These are phyloP conservation scores for Fopius arisanus DNA, from an alignment of 1,140 invertebrate species.

Conservation along the genomic window DNA sequence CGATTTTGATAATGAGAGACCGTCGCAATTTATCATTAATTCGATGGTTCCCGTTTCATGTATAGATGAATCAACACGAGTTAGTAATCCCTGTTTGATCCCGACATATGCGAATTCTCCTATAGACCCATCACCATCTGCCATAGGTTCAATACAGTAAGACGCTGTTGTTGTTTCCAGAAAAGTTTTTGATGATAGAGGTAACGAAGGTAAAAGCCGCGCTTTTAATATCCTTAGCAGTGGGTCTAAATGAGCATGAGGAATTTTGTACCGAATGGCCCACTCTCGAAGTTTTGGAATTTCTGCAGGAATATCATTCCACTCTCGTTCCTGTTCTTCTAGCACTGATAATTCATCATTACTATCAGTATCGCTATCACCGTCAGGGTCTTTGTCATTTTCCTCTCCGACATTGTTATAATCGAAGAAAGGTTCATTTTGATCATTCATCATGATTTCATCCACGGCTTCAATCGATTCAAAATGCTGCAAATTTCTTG, in stretches of 20 bases:
- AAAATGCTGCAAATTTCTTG: no score
- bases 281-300: no score
- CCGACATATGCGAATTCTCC: neutral
- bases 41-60: neutral
- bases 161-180: neutral
- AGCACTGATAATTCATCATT: no score
- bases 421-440: no score
- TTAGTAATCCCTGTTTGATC: neutral
- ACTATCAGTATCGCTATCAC: no score
- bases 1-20: constrained; percentile 22
- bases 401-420: no score
- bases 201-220: neutral
- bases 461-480: no score
- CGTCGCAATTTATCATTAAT: neutral
- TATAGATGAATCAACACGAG: neutral
- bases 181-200: neutral
- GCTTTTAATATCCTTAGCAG: neutral
- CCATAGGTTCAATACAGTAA: neutral
- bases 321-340: no score
- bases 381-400: no score
- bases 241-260: neutral
- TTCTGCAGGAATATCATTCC: no score
- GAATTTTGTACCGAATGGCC: neutral
- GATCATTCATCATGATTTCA: no score
- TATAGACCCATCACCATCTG: neutral